These are phyloP conservation scores for Hypsopygia costalis DNA, from an alignment of 2,888 invertebrate species.

Conservation along the genomic window DNA sequence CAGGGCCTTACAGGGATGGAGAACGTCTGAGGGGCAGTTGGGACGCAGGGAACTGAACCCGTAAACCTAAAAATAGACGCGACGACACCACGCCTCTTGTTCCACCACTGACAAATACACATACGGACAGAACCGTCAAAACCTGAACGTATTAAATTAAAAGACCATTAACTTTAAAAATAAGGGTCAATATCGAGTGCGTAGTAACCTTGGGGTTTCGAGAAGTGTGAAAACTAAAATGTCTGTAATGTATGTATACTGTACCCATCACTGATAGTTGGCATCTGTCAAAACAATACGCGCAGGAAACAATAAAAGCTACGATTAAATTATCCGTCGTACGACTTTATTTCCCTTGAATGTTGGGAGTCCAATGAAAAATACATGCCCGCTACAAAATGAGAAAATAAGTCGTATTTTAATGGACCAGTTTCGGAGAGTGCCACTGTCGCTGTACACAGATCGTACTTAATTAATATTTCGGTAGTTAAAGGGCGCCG, in stretches of 20 bases:
- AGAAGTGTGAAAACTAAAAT: not conserved
- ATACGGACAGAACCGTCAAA: not conserved
- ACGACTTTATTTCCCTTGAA: constrained; percentile 13
- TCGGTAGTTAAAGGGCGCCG: constrained; percentile 43
- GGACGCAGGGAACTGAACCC: constrained; percentile 57
- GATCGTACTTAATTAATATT: constrained; percentile 47
- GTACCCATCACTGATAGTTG: constrained; percentile 14
- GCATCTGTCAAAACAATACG: constrained; percentile 69
- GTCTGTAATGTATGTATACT: constrained; percentile 2
- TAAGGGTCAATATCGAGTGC: not conserved
- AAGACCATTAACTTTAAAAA: no score
- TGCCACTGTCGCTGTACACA: constrained; percentile 29
- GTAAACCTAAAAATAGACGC: constrained; percentile 73
- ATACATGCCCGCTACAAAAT: constrained; percentile 8
- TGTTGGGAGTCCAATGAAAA: constrained; percentile 6
- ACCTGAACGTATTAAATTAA: not conserved
- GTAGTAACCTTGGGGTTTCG: constrained; percentile 4
- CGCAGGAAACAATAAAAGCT: constrained; percentile 62
- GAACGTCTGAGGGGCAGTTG: constrained; percentile 37
- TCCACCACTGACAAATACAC: constrained; percentile 20
- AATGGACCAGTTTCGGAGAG: constrained; percentile 29
- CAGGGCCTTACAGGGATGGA: constrained; percentile 17
- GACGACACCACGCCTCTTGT: constrained; percentile 48
- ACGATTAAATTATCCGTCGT: constrained; percentile 20
- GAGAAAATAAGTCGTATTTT: constrained; percentile 15